These are phyloP conservation scores for Ispidina picta DNA, from an alignment of 2,797 vertebrate species.

Conservation along the genomic window DNA sequence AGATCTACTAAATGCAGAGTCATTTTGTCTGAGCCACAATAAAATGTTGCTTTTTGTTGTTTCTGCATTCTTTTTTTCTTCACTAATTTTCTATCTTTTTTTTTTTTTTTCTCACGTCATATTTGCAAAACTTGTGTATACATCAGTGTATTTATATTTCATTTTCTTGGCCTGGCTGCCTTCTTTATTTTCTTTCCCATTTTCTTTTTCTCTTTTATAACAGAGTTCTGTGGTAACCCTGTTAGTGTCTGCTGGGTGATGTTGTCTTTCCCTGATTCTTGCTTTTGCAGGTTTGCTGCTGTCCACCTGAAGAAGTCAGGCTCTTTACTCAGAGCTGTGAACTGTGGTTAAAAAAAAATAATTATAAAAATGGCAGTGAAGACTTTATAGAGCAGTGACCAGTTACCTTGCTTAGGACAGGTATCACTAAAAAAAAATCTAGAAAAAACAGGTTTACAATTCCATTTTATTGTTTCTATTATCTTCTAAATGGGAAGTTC, in stretches of 20 bases:
- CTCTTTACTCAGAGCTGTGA: background rate
- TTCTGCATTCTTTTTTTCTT: background rate
- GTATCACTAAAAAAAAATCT: background rate
- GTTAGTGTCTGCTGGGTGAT: background rate
- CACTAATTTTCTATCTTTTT: background rate
- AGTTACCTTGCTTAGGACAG: background rate
- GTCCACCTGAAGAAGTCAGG: background rate
- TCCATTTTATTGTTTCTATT: background rate
- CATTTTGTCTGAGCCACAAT: background rate
- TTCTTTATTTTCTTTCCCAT: background rate
- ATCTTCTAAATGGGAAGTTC: background rate
- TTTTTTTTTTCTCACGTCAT: background rate
- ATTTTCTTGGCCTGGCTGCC: background rate
- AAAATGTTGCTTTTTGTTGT: background rate
- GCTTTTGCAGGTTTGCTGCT: background rate
- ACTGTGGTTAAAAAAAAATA: background rate
- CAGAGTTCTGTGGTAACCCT: background rate
- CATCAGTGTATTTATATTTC: background rate
- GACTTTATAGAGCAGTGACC: background rate
- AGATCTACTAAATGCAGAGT: background rate
- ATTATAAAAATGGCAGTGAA: background rate
- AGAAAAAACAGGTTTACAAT: background rate
- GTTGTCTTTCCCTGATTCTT: background rate
- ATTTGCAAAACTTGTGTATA: background rate
- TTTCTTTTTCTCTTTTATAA: background rate